These are phyloP conservation scores for Henicopernis longicauda DNA, from an alignment of 2,113 vertebrate genomes.

Conservation along the genomic window DNA sequence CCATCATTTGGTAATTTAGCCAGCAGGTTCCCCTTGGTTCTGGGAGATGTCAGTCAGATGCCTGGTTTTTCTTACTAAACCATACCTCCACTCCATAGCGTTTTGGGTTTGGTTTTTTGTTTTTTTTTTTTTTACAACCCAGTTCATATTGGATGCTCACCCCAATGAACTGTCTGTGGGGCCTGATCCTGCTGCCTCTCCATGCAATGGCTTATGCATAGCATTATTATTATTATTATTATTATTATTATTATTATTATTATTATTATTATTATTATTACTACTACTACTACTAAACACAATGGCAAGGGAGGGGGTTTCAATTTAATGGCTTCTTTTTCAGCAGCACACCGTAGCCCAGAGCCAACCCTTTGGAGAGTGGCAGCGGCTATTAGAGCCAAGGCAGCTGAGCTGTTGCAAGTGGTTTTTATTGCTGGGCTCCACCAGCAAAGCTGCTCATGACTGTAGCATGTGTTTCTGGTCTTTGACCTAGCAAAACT, in stretches of 20 bases:
- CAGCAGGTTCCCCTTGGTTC: neutral
- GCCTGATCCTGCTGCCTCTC: neutral
- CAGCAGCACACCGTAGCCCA: neutral
- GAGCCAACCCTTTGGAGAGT: neutral
- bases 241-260: no score
- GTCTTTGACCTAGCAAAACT: neutral
- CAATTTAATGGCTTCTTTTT: neutral
- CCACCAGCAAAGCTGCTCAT: neutral
- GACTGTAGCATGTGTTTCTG: neutral
- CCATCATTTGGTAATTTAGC: accelerated
- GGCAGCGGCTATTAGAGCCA: neutral
- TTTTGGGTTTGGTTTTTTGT: neutral
- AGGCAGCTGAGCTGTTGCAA: neutral
- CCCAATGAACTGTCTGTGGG: neutral
- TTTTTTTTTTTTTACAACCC: no score
- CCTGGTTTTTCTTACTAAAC: neutral
- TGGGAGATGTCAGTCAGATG: neutral
- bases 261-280: no score
- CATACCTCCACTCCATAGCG: neutral
- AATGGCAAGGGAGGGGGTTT: neutral
- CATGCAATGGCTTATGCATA: accelerated
- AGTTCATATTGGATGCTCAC: accelerated
- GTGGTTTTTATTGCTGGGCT: neutral
- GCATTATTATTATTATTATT: no score
- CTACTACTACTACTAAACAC: no score